phyloP scores from a whole-genome alignment of 2,888 invertebrate species.

The Salpingus planirostris region DNA sequence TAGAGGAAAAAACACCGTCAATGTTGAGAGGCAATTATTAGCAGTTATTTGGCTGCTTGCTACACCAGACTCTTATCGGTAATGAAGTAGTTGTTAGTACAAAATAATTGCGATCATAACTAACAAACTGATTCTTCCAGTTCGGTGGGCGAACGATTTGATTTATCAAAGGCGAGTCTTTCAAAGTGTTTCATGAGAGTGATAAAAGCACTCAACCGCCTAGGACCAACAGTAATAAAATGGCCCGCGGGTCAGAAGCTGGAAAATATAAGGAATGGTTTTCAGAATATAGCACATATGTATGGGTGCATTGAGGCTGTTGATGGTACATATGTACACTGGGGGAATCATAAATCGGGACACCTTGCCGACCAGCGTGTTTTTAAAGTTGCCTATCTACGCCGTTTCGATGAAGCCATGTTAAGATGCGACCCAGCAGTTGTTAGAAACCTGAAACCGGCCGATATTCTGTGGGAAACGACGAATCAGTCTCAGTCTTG shows the following conservation, averaged over 20 bases:
- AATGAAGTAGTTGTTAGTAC: not conserved
- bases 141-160: slow-evolving; percentile 4
- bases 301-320: slow-evolving; percentile 12
- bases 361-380: no score
- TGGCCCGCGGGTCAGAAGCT: not conserved
- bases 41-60: slow-evolving; percentile 5
- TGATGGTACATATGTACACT: slow-evolving; percentile 22
- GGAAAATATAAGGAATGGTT: not conserved
- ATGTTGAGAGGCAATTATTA: slow-evolving; percentile 5
- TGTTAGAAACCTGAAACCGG: no score
- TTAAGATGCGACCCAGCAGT: no score
- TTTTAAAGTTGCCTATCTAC: no score
- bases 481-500: no score
- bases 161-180: slow-evolving; percentile 1
- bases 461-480: no score
- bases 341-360: no score
- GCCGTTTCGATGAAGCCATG: no score
- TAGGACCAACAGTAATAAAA: slow-evolving; percentile 1
- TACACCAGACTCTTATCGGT: slow-evolving; percentile 7
- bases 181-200: slow-evolving; percentile 2
- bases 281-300: not conserved
- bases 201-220: slow-evolving; percentile 1
- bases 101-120: not conserved
- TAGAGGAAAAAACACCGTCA: slow-evolving; percentile 1
- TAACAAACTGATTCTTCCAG: slow-evolving; percentile 5